Evolutionary conservation across 2,113 vertebrate genomes (phyloP).

Genomic region (Dipodomys stephensi): DNA sequence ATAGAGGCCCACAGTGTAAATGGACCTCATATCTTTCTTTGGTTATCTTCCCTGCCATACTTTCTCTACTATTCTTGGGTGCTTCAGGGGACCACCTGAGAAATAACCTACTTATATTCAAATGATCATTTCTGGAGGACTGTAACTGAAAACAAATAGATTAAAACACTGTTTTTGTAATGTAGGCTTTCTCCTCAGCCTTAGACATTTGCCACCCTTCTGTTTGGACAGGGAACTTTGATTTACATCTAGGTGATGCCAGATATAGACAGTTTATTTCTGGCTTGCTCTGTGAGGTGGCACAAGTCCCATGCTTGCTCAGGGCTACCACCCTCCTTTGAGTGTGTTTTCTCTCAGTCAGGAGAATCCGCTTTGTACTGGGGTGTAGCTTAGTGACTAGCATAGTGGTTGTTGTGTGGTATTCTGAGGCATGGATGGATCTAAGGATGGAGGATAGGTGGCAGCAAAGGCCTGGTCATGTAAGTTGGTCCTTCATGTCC

Average conservation of each 20-base stretch:
- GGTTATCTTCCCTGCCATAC: not conserved
- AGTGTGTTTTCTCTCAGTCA: not conserved
- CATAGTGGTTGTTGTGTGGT: not conserved
- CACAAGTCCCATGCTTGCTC: not conserved
- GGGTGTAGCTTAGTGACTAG: not conserved
- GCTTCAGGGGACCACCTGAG: not conserved
- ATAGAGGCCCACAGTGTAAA: not conserved
- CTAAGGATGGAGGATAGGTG: constrained; percentile 57
- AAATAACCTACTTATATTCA: constrained; percentile 12
- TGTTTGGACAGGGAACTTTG: not conserved
- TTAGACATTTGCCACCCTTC: not conserved
- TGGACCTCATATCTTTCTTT: not conserved
- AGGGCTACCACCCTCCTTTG: not conserved
- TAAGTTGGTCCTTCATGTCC: not conserved
- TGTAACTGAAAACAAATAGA: not conserved
- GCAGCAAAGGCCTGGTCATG: constrained; percentile 70
- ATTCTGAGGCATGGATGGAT: constrained; percentile 34
- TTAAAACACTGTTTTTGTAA: not conserved
- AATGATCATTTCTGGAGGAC: not conserved
- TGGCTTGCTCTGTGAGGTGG: not conserved
- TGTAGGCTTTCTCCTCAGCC: not conserved
- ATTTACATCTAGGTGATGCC: not conserved
- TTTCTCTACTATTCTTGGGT: not conserved
- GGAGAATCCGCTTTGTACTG: not conserved
- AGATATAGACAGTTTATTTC: not conserved